Conservation (phyloP, 2,113 vertebrate genomes). For the Pygoscelis antarcticus region DNA sequence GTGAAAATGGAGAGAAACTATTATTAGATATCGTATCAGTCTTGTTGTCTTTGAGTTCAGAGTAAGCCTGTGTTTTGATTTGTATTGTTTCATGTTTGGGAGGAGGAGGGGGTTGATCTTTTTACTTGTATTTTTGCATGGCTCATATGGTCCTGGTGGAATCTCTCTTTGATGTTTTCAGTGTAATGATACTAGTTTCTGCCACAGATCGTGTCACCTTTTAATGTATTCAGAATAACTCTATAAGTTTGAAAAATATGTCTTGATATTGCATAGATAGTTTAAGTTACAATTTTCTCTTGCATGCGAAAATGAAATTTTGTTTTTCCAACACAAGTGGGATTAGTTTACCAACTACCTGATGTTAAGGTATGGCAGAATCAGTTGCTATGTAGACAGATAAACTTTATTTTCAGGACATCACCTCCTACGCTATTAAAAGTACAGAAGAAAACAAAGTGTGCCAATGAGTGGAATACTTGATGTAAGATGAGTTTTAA, state of each 20-base stretch:
- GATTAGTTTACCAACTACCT: not conserved
- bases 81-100: not conserved
- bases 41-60: conserved; percentile 84
- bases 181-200: not conserved
- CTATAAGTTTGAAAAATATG: not conserved
- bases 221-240: not conserved
- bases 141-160: not conserved
- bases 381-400: not conserved
- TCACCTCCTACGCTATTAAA: not conserved
- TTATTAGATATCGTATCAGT: conserved; percentile 80
- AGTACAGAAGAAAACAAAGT: not conserved
- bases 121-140: not conserved
- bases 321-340: not conserved
- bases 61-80: conserved; percentile 72
- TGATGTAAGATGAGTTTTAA: not conserved
- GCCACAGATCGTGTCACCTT: not conserved
- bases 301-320: not conserved
- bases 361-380: not conserved
- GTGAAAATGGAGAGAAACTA: conserved; percentile 77
- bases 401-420: not conserved
- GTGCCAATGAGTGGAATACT: not conserved
- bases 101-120: not conserved
- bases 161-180: not conserved
- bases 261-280: not conserved
- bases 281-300: not conserved